Evolutionary conservation across 2,797 vertebrate species (phyloP).

Genomic region (Synaphobranchus kaupii): DNA sequence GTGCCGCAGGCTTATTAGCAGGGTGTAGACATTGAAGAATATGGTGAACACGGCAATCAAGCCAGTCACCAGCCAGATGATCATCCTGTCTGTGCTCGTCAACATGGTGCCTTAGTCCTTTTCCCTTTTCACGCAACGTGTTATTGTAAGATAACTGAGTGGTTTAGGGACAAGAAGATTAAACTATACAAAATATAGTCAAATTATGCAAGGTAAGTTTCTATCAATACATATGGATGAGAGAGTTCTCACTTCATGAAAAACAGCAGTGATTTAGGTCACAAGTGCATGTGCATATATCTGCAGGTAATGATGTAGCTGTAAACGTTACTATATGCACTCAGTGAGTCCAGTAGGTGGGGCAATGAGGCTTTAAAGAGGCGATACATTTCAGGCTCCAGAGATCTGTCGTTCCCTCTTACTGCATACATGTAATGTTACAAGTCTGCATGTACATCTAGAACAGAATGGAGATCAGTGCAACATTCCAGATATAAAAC

Average conservation of each 20-base stretch:
- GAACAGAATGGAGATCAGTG: background rate
- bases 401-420: background rate
- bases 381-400: background rate
- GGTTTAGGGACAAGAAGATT: background rate
- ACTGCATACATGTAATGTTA: background rate
- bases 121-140: conserved; percentile 12
- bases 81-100: conserved; percentile 32
- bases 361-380: conserved; percentile 2
- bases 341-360: conserved; percentile 15
- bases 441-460: background rate
- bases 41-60: conserved; percentile 59
- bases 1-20: conserved; percentile 62
- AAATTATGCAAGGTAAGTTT: background rate
- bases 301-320: background rate
- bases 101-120: conserved; percentile 48
- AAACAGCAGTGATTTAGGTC: background rate
- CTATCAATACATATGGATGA: background rate
- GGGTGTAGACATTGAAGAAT: conserved; percentile 71
- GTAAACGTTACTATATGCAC: background rate
- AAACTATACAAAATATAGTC: background rate
- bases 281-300: background rate
- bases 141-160: background rate
- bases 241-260: background rate
- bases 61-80: conserved; percentile 65
- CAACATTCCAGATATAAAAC: background rate